Conservation (phyloP, 1,140 invertebrate genomes). For the Neodiprion fabricii region DNA sequence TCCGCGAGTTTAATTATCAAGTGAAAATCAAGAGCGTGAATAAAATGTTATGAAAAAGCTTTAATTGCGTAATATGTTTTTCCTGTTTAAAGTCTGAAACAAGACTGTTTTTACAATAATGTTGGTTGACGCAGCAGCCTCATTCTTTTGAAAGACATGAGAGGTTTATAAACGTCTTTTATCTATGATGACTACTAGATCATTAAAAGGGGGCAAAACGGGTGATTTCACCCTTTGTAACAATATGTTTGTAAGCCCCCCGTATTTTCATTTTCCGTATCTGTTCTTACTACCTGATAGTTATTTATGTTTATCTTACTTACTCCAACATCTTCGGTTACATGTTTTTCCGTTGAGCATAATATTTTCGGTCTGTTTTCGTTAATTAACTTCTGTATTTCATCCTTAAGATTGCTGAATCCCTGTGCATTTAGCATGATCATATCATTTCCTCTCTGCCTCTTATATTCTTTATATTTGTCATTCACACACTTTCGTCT, state of each 20-base stretch:
- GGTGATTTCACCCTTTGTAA: no score
- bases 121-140: no score
- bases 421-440: constrained; percentile 18
- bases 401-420: constrained; percentile 19
- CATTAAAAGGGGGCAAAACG: no score
- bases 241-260: not conserved
- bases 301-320: constrained; percentile 8
- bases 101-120: no score
- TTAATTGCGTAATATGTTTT: no score
- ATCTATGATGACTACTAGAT: no score
- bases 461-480: not conserved
- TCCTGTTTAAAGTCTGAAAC: no score
- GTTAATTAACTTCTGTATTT: constrained; percentile 11
- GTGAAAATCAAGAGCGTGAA: no score
- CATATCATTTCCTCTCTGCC: constrained; percentile 12
- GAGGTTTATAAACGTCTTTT: no score
- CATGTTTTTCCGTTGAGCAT: constrained; percentile 18
- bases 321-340: constrained; percentile 15
- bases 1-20: no score
- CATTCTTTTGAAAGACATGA: no score
- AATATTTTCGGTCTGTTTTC: constrained; percentile 18
- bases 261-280: not conserved
- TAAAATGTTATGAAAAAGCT: no score
- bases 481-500: not conserved
- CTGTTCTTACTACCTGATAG: constrained; percentile 12